Base-by-base conservation (phyloP, 2,797 vertebrate genomes). In the Melanitta fusca region DNA sequence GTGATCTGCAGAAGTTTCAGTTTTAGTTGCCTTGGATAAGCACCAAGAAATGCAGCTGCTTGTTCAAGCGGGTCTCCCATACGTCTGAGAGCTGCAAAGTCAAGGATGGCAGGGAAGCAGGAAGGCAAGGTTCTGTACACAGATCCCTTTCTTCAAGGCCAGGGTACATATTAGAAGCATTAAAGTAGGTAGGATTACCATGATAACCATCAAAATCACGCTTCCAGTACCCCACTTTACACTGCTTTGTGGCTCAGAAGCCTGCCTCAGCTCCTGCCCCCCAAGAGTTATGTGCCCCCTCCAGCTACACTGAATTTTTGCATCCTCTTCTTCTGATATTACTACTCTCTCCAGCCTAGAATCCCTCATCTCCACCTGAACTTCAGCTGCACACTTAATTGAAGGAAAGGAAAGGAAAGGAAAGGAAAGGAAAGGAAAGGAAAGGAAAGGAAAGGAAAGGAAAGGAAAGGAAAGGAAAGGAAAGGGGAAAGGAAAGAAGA, bases 1-100 rank as follows among this genome's bases (percentile, higher is more conserved):
- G 82, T 91, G 80, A 93, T 92, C 91, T 64, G 94, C 60, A 57
- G 17, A 95, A 94, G 34, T 91, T 94, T 93, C 62, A 51, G 58
- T 41, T 93, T 85, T 79, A 53, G 27, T 62, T 81, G 51, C 41
- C 73, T 88, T 86, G 78, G 77, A 64, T 21, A 77, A 94, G 77
- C 66, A 75, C n/a, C 56, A 77, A 47, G 72, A 79, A 41, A 80
- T 30, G 54, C 36, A 93, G 64, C 56, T 77, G 54, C 39, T 82
- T 75, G 13, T 87, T 62, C 2, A 6, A 47, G 65, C 3, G 19
- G 10, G 25, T 38, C 49, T 80, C 10, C 62, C 27, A 9, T 2
- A 0, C 28, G 14, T 30, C 75, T 15, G 60, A 57, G 43, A 70
- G 43, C 84, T 82, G 27, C 51, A 43, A 51, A n/a, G 32, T 5